A percentile compares a stretch with the other conserved stretches of the same genome.
phyloP scores from a whole-genome alignment of 2,888 invertebrate genomes.

The Trilocha varians region DNA sequence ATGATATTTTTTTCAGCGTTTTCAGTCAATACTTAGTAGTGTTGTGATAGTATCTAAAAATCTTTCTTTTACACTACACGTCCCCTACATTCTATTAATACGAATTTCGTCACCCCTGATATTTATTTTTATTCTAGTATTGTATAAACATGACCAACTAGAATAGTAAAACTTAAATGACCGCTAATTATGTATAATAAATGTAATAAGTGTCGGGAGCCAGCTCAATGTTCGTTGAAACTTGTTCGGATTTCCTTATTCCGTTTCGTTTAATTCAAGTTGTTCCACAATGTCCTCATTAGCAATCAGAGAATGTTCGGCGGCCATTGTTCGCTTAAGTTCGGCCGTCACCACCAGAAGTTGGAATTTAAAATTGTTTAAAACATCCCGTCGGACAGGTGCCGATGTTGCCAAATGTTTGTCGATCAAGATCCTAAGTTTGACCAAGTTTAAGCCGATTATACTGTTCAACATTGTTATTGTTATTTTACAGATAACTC shows the following conservation, averaged over 20 bases:
- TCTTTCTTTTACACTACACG: too few species aligned
- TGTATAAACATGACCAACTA: too few species aligned
- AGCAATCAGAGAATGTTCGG: conserved; percentile 64
- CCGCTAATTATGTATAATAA: conserved; percentile 12
- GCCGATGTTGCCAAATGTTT: conserved; percentile 14
- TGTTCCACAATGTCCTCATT: conserved; percentile 63
- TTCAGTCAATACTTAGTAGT: too few species aligned
- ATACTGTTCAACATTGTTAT: not conserved
- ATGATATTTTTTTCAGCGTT: too few species aligned
- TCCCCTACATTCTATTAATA: too few species aligned
- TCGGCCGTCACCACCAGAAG: conserved; percentile 53
- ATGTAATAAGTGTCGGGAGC: conserved; percentile 23
- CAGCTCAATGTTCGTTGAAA: conserved; percentile 26
- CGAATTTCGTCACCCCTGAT: too few species aligned
- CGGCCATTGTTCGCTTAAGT: conserved; percentile 53
- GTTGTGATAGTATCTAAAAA: too few species aligned
- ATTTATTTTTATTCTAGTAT: too few species aligned
- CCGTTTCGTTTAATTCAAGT: conserved; percentile 50
- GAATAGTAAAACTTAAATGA: not conserved
- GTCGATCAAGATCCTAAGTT: not conserved
- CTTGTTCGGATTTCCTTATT: conserved; percentile 35
- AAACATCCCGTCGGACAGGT: conserved; percentile 49
- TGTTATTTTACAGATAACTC: not conserved
- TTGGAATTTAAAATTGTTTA: conserved; percentile 57
- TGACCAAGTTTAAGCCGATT: not conserved